These are phyloP conservation scores for Muntiacus muntjak DNA, from an alignment of 2,113 vertebrate species.

Conservation along the genomic window DNA sequence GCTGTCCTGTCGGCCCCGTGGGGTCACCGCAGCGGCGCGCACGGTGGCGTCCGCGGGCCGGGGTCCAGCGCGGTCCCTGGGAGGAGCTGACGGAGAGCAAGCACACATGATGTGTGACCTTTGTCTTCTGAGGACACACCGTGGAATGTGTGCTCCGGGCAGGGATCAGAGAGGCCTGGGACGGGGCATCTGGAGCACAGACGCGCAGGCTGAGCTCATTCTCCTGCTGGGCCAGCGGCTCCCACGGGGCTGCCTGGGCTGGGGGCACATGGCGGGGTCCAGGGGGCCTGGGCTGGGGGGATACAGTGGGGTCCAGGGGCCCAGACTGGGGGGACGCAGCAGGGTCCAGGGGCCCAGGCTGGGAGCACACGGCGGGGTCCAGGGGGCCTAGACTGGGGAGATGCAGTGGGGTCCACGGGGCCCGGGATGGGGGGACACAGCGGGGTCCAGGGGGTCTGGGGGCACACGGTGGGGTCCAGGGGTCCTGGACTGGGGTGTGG, in stretches of 20 bases:
- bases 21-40: too few species aligned
- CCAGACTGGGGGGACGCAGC: not conserved
- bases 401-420: not conserved
- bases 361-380: too few species aligned
- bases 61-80: fast-evolving
- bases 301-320: not conserved
- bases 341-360: too few species aligned
- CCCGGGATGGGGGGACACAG: not conserved
- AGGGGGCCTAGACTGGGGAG: too few species aligned
- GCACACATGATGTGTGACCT: not conserved
- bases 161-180: slow-evolving; percentile 73
- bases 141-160: not conserved
- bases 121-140: slow-evolving; percentile 52
- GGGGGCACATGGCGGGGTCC: not conserved
- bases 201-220: slow-evolving; percentile 23
- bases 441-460: not conserved
- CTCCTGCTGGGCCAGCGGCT: not conserved
- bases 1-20: fast-evolving
- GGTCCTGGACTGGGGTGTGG: too few species aligned
- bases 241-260: not conserved
- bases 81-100: not conserved
- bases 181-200: slow-evolving; percentile 81
- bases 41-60: fast-evolving
- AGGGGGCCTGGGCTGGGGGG: not conserved
- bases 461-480: not conserved